Evolutionary conservation across 2,888 invertebrate genomes (phyloP).

Genomic region (Anarsia innoxiella): DNA sequence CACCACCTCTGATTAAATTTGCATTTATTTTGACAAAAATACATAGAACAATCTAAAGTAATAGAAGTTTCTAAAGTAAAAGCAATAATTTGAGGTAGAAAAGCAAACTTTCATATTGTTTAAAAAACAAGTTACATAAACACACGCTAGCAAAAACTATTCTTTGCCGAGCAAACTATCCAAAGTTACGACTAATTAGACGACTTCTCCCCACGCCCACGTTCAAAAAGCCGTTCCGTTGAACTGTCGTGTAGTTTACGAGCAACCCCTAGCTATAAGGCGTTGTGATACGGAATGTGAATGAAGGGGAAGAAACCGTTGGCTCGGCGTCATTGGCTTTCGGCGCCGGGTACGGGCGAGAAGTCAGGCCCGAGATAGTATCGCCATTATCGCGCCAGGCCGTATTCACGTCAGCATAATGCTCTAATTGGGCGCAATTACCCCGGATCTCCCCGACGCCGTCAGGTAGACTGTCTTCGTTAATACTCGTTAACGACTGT

Average conservation of each 20-base stretch:
- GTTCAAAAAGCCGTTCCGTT: too few relatives aligned
- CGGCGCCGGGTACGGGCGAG: constrained; percentile 27
- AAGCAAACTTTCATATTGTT: too few relatives aligned
- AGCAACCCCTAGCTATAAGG: constrained; percentile 32
- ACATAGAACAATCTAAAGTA: too few relatives aligned
- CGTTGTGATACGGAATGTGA: constrained; percentile 56
- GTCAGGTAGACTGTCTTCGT: constrained; percentile 71
- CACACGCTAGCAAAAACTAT: too few relatives aligned
- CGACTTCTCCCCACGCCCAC: too few relatives aligned
- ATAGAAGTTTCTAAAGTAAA: too few relatives aligned
- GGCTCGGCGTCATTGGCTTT: constrained; percentile 55
- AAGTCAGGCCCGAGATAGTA: constrained; percentile 42
- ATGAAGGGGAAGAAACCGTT: constrained; percentile 53
- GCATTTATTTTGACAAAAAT: too few relatives aligned
- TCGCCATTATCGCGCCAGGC: constrained; percentile 67
- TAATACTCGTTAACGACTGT: constrained; percentile 70
- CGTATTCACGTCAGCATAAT: constrained; percentile 74
- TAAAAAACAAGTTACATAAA: too few relatives aligned
- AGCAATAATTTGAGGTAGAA: too few relatives aligned
- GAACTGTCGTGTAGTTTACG: constrained; percentile 7
- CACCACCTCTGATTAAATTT: neutral
- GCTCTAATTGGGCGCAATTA: constrained; percentile 74
- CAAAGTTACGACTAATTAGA: too few relatives aligned
- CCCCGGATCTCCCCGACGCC: constrained; percentile 60
- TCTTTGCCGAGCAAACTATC: too few relatives aligned